Evolutionary conservation across 2,113 vertebrate genomes (phyloP), one percentile per base, ranked within the genome.

Genomic region (Neopipo cinnamomea): DNA sequence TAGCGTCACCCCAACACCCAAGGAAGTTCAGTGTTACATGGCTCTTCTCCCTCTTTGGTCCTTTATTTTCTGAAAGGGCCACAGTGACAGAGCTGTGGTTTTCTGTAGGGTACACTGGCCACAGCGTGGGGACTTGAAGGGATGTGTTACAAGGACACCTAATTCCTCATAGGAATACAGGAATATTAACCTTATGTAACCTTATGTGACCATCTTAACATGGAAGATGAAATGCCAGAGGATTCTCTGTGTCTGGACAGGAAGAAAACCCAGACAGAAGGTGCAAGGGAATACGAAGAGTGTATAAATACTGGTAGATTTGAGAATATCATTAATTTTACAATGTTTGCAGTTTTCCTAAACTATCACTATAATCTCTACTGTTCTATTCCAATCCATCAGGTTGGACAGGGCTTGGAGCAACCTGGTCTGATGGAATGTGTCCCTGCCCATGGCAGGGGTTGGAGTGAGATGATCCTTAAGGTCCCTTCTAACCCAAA

Each of bases 1-100:
- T 33, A 28, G 7, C 7, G 11, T 7, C 61, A 31, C n/a, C 14
- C n/a, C 5, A 3, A 1, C 8, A 11, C 6, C 56, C 13, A 7
- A 3, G 25, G n/a, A 24, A 81, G 2, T 28, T 78, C 61, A 53
- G 31, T 3, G 12, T 5, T 81, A 31, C 42, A 13, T 42, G 59
- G 17, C 14, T 83, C 20, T 49, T 53, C 67, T 41, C 37, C 22
- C 9, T 25, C 37, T 77, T 37, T 58, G n/a, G 16, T 23, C 46
- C 11, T 7, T 12, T 14, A 4, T 3, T 12, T n/a, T n/a, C 17
- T 24, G 55, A 21, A 33, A 49, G 22, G 30, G 42, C 12, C 33
- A 19, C 24, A 11, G 25, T 3, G 21, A 14, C 14, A 44, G 50
- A 52, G 12, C 27, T 30, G 1, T 17, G n/a, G 11, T 52, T 63